These are phyloP conservation scores for Eulemur rufifrons DNA, from an alignment of 2,113 vertebrate species.

Conservation along the genomic window DNA sequence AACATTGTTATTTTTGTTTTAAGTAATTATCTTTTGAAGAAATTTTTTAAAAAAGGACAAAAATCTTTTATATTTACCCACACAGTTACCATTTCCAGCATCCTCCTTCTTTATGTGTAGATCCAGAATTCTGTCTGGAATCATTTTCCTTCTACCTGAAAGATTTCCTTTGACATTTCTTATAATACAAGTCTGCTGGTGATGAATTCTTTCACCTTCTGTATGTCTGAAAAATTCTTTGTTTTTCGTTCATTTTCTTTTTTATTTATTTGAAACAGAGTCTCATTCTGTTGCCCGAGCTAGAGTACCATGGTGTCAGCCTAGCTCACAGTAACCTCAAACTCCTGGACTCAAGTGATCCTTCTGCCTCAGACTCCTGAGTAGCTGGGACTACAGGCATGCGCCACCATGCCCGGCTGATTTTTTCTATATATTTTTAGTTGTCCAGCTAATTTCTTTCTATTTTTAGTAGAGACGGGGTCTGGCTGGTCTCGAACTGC, in stretches of 20 bases:
- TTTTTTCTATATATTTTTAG: too few species aligned
- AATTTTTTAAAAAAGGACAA: background rate
- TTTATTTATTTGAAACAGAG: too few species aligned
- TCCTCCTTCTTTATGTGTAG: background rate
- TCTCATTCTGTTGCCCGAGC: too few species aligned
- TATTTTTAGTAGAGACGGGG: too few species aligned
- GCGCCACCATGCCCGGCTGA: too few species aligned
- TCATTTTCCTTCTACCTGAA: background rate
- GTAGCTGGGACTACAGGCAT: too few species aligned
- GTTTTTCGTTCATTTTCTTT: background rate
- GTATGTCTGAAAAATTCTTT: background rate
- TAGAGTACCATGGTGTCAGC: too few species aligned
- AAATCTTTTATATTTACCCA: background rate
- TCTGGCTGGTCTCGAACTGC: too few species aligned
- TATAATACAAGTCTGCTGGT: background rate
- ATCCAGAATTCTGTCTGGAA: background rate
- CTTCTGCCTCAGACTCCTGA: too few species aligned
- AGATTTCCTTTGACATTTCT: constrained; percentile 26
- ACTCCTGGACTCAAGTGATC: too few species aligned
- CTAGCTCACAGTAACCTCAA: too few species aligned
- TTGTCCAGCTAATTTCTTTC: too few species aligned
- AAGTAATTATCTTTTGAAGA: background rate
- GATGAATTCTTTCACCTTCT: background rate
- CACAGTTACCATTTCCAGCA: background rate
- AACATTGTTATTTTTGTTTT: background rate